These are phyloP conservation scores for Drosophila suzukii DNA, from an alignment of 1,140 invertebrate species.

Conservation along the genomic window DNA sequence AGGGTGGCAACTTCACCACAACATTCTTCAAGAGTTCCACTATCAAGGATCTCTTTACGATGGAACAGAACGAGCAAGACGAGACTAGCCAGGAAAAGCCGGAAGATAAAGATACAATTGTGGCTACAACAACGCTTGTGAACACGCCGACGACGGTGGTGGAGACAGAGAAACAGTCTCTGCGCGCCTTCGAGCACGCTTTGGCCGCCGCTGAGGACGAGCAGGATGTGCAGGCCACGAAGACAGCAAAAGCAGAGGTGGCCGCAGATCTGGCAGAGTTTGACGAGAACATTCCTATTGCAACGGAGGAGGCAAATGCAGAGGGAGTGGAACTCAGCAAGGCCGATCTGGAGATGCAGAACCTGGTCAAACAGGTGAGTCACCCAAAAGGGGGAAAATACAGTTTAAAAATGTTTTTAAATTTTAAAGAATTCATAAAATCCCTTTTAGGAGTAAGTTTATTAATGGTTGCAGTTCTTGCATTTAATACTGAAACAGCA, in stretches of 20 bases:
- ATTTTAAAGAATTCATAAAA: background rate
- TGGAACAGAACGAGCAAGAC: conserved; percentile 90
- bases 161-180: conserved; percentile 86
- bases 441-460: background rate
- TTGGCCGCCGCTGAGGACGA: conserved; percentile 97
- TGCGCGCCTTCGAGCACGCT: conserved; percentile 91
- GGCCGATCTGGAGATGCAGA: conserved; percentile 93
- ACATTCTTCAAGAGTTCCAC: conserved; percentile 98
- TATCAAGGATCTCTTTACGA: conserved; percentile 96
- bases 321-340: conserved; percentile 89
- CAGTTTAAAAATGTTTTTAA: no score
- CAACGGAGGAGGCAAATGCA: conserved; percentile 87
- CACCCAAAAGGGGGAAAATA: no score
- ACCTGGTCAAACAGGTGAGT: conserved; percentile 92
- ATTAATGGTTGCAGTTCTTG: conserved; percentile 21
- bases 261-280: conserved; percentile 97
- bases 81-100: conserved; percentile 84
- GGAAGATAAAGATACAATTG: conserved; percentile 53
- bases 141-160: conserved; percentile 15
- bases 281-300: conserved; percentile 97
- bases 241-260: conserved; percentile 95
- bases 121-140: conserved; percentile 20
- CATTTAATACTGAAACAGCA: conserved; percentile 9
- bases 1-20: conserved; percentile 99
- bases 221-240: conserved; percentile 95